These are phyloP conservation scores for Sparidentex hasta DNA, from an alignment of 2,797 vertebrate genomes.

Conservation along the genomic window DNA sequence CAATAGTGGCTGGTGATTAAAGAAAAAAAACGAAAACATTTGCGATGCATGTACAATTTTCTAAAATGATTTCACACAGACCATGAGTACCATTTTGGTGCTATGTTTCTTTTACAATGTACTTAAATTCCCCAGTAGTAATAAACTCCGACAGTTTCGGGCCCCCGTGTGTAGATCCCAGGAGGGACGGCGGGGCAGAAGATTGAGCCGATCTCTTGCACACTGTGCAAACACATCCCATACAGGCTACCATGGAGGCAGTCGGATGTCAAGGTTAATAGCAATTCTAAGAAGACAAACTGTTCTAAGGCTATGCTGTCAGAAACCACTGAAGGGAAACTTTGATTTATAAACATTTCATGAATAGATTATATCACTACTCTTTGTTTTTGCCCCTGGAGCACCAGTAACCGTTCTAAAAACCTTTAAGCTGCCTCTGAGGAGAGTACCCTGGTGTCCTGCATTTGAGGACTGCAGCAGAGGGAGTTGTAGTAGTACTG, in stretches of 20 bases:
- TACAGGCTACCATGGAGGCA: not conserved
- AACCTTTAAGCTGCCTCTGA: conserved; percentile 42
- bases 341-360: conserved; percentile 6
- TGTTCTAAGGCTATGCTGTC: not conserved
- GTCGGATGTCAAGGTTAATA: conserved; percentile 36
- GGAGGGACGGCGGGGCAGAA: no score
- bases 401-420: conserved; percentile 8
- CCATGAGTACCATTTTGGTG: no score
- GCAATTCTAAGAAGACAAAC: conserved; percentile 2
- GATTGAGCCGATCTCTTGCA: conserved; percentile 2
- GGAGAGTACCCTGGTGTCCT: conserved; percentile 39
- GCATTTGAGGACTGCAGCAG: conserved; percentile 35
- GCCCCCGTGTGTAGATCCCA: no score
- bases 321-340: conserved; percentile 15
- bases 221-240: conserved; percentile 10
- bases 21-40: no score
- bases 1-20: no score
- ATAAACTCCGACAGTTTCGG: no score
- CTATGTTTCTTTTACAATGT: no score
- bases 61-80: no score
- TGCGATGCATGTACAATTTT: no score
- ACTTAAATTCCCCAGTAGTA: no score
- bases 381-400: conserved; percentile 27
- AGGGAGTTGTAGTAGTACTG: conserved; percentile 49
- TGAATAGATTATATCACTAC: conserved; percentile 15